A percentile compares a stretch with the other conserved stretches of the same genome.
These are phyloP conservation scores for Coleophora deauratella DNA, from an alignment of 2,888 invertebrate species.

Conservation along the genomic window DNA sequence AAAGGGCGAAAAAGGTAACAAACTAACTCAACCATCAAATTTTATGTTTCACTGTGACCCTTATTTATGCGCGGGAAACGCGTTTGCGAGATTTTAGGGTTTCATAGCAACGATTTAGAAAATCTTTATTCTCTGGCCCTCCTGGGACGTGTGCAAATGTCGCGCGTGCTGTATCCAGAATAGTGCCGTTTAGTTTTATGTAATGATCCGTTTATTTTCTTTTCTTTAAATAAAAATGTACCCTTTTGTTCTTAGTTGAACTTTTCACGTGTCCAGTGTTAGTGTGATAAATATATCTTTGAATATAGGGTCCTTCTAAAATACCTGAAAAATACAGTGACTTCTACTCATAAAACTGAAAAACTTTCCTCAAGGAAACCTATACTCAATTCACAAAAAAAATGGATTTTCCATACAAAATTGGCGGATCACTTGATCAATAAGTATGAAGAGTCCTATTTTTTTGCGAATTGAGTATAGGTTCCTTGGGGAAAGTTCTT, in stretches of 20 bases:
- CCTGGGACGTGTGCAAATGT: slow-evolving; percentile 36
- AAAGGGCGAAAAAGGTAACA: slow-evolving; percentile 82
- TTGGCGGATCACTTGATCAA: too few species aligned
- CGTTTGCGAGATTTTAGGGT: slow-evolving; percentile 62
- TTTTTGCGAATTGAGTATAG: too few species aligned
- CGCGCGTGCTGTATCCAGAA: slow-evolving; percentile 36
- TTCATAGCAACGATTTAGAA: slow-evolving; percentile 62
- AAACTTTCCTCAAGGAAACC: too few species aligned
- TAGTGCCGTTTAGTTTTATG: slow-evolving; percentile 50
- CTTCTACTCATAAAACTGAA: too few species aligned
- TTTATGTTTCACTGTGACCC: slow-evolving; percentile 67
- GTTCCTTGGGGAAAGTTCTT: too few species aligned
- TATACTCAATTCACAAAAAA: too few species aligned
- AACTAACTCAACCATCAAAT: slow-evolving; percentile 68
- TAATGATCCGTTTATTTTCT: slow-evolving; percentile 36
- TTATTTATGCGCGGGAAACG: slow-evolving; percentile 60
- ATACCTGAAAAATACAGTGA: too few species aligned
- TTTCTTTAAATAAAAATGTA: slow-evolving; percentile 1
- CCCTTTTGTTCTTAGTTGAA: not conserved
- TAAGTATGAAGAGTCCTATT: too few species aligned
- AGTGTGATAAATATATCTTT: too few species aligned
- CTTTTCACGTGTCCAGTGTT: too few species aligned
- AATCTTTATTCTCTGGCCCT: slow-evolving; percentile 60
- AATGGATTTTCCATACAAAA: too few species aligned
- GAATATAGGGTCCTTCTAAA: too few species aligned